Percentiles rank a stretch among this genome's conserved stretches.
Conservation (phyloP, 1,140 invertebrate genomes). For the Dryas iulia region DNA sequence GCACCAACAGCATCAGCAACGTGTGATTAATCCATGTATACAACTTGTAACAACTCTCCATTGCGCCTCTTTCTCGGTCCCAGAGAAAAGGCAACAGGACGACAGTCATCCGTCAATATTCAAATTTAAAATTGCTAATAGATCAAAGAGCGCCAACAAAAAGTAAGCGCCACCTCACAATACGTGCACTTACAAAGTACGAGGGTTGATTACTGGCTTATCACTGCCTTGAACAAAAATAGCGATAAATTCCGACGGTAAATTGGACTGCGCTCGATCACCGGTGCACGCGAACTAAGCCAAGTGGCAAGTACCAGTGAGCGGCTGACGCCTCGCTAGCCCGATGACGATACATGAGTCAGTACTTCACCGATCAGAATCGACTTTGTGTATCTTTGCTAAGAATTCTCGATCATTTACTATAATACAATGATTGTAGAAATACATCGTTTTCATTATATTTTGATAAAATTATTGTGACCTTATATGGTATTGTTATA, state of each 20-base stretch:
- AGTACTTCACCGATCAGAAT: slow-evolving; percentile 29
- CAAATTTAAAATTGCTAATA: slow-evolving; percentile 34
- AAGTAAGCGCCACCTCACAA: slow-evolving; percentile 16
- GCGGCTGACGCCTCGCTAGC: slow-evolving; percentile 22
- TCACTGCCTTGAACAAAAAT: slow-evolving; percentile 60
- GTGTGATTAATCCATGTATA: slow-evolving; percentile 74
- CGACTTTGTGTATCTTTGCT: not conserved
- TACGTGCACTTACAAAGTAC: slow-evolving; percentile 38
- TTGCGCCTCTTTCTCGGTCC: slow-evolving; percentile 53
- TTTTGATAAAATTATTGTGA: not conserved
- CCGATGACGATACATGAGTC: slow-evolving; percentile 70
- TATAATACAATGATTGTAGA: not conserved
- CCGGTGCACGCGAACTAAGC: slow-evolving; percentile 69
- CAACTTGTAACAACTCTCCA: slow-evolving; percentile 73
- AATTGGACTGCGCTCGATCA: slow-evolving; percentile 57
- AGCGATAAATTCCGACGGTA: slow-evolving; percentile 40
- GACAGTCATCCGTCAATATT: slow-evolving; percentile 68
- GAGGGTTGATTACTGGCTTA: slow-evolving; percentile 50
- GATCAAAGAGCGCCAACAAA: slow-evolving; percentile 8
- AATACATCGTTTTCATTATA: not conserved
- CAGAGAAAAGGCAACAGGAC: slow-evolving; percentile 60
- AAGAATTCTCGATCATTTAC: not conserved
- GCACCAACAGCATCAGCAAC: slow-evolving; percentile 66
- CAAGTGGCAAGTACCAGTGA: not conserved
- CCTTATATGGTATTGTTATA: not conserved